Evolutionary conservation across 2,797 vertebrate species (phyloP).

Genomic region (Lithobates sylvaticus): DNA sequence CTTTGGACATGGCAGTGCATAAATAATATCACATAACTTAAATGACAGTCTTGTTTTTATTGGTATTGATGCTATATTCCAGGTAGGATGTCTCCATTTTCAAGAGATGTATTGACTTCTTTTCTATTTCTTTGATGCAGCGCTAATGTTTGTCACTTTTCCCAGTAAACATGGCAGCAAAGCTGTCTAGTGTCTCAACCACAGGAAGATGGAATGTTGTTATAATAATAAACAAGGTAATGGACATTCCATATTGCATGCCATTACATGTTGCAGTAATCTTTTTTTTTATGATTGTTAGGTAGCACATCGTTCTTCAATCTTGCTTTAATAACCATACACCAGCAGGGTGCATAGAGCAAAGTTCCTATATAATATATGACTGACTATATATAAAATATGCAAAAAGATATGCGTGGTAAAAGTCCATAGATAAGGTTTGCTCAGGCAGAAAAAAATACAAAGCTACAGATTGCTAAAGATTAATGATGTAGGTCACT

Average conservation of each 20-base stretch:
- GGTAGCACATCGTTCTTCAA: no score
- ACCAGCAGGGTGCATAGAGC: no score
- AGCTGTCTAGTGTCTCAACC: not conserved
- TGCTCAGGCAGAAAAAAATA: no score
- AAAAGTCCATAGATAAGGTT: no score
- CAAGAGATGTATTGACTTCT: slow-evolving; percentile 43
- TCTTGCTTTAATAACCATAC: no score
- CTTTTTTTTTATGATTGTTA: no score
- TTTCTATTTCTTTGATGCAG: not conserved
- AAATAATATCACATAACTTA: slow-evolving; percentile 52
- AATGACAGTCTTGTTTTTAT: slow-evolving; percentile 41
- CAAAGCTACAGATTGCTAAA: no score
- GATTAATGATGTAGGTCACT: no score
- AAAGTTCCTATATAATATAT: no score
- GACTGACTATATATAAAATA: no score
- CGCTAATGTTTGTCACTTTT: slow-evolving; percentile 32
- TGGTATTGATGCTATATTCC: slow-evolving; percentile 35
- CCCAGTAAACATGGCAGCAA: not conserved
- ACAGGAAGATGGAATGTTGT: slow-evolving; percentile 2
- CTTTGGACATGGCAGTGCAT: slow-evolving; percentile 21
- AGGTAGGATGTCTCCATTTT: slow-evolving; percentile 25
- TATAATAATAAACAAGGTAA: slow-evolving; percentile 5
- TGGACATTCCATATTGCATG: not conserved
- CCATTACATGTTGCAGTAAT: not conserved
- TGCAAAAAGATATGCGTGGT: no score